These are phyloP conservation scores for Vanessa cardui DNA, from an alignment of 2,888 invertebrate genomes.

Conservation along the genomic window DNA sequence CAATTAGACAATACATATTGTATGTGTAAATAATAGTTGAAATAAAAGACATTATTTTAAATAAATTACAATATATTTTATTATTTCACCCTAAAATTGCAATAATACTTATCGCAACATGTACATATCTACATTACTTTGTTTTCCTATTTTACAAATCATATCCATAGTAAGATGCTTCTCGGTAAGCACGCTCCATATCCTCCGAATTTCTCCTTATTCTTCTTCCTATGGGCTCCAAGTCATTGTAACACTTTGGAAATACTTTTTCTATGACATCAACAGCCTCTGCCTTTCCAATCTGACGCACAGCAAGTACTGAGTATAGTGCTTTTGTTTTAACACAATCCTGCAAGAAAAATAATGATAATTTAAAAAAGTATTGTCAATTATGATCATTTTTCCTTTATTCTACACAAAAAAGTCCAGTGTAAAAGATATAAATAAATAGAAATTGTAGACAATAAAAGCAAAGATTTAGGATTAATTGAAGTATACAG, in stretches of 20 bases:
- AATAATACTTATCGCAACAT: conserved; percentile 15
- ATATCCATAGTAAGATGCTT: conserved; percentile 91
- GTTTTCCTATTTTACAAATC: conserved; percentile 58
- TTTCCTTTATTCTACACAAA: too few species aligned
- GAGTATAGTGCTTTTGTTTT: conserved; percentile 93
- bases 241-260: conserved; percentile 93
- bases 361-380: not conserved
- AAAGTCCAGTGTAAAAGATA: not conserved
- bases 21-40: conserved; percentile 58
- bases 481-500: too few species aligned
- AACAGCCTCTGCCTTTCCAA: conserved; percentile 87
- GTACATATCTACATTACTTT: conserved; percentile 39
- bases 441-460: not conserved
- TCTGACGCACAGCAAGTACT: conserved; percentile 90
- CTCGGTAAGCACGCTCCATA: conserved; percentile 88
- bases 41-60: conserved; percentile 83
- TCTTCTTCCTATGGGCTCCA: conserved; percentile 94
- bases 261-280: conserved; percentile 94
- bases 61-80: conserved; percentile 61
- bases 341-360: conserved; percentile 88
- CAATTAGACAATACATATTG: conserved; percentile 60
- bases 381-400: too few species aligned
- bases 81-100: conserved; percentile 53
- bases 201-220: conserved; percentile 89
- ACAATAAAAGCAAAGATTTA: not conserved